A percentile compares a stretch with the other conserved stretches of the same genome.
These are phyloP conservation scores for Pseudeuparius sepicola DNA, from an alignment of 2,888 invertebrate genomes.

Conservation along the genomic window DNA sequence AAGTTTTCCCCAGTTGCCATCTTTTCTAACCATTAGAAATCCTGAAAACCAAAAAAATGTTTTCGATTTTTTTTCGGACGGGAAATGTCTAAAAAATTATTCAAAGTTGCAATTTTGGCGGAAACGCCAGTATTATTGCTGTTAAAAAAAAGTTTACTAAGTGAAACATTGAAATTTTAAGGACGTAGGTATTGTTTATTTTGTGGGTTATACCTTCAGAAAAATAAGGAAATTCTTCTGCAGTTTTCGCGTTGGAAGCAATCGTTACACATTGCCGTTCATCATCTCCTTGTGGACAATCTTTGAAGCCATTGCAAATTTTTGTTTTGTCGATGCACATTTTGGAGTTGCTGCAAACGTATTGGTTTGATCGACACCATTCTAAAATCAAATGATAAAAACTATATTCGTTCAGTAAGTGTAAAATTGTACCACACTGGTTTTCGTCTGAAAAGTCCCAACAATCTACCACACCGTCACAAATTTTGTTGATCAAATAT, in stretches of 20 bases:
- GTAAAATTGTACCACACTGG: conserved; percentile 52
- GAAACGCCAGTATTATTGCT: too few species aligned
- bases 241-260: conserved; percentile 45
- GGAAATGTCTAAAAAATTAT: too few species aligned
- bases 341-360: conserved; percentile 63
- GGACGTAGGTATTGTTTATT: too few species aligned
- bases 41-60: conserved; percentile 37
- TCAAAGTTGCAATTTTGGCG: too few species aligned
- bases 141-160: too few species aligned
- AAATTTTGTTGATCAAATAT: conserved; percentile 60
- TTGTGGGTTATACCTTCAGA: conserved; percentile 56
- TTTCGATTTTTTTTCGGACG: too few species aligned
- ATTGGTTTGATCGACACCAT: conserved; percentile 63
- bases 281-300: conserved; percentile 67
- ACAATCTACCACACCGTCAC: conserved; percentile 70
- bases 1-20: conserved; percentile 68
- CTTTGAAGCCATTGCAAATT: conserved; percentile 61
- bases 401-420: not conserved
- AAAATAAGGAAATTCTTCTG: conserved; percentile 51
- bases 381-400: conserved; percentile 40
- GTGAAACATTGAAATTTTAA: too few species aligned
- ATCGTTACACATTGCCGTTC: conserved; percentile 65
- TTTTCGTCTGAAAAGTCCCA: conserved; percentile 73
- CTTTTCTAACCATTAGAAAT: conserved; percentile 62
- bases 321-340: conserved; percentile 54